Evolutionary conservation across 2,888 invertebrate species (phyloP).

Genomic region (Phaonia tiefii): DNA sequence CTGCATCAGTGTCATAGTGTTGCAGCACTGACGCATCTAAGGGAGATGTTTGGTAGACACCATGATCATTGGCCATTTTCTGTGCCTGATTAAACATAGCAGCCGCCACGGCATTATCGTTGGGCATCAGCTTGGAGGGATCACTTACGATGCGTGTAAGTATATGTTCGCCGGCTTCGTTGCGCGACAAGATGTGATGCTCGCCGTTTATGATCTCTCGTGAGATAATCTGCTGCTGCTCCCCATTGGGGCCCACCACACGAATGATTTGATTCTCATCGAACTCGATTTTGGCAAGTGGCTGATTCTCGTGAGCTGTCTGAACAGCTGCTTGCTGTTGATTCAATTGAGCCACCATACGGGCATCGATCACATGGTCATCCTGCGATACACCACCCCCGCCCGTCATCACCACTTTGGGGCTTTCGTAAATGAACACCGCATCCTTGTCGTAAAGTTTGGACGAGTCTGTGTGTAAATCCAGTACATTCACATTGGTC

Average conservation of each 20-base stretch:
- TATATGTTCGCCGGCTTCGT: slow-evolving; percentile 81
- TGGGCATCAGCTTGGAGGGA: slow-evolving; percentile 79
- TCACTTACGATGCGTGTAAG: slow-evolving; percentile 80
- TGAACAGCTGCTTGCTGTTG: slow-evolving; percentile 71
- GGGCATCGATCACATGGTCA: slow-evolving; percentile 79
- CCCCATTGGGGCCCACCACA: slow-evolving; percentile 80
- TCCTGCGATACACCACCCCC: slow-evolving; percentile 69
- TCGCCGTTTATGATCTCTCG: slow-evolving; percentile 81
- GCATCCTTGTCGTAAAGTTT: slow-evolving; percentile 80
- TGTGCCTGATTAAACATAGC: slow-evolving; percentile 80
- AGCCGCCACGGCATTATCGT: slow-evolving; percentile 78
- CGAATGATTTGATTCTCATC: slow-evolving; percentile 80
- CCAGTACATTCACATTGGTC: slow-evolving; percentile 92
- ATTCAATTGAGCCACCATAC: slow-evolving; percentile 78
- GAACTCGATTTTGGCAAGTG: slow-evolving; percentile 80
- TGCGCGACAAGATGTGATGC: slow-evolving; percentile 80
- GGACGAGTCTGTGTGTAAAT: slow-evolving; percentile 82
- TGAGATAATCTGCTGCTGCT: slow-evolving; percentile 80
- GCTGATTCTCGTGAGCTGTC: slow-evolving; percentile 74
- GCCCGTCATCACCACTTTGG: slow-evolving; percentile 77
- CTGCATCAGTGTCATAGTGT: slow-evolving; percentile 78
- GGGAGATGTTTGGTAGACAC: slow-evolving; percentile 79
- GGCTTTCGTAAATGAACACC: slow-evolving; percentile 79
- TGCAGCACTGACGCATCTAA: slow-evolving; percentile 79
- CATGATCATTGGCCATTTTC: slow-evolving; percentile 77